These are phyloP conservation scores for Dermatemys mawii DNA, from an alignment of 2,113 vertebrate genomes.

Conservation along the genomic window DNA sequence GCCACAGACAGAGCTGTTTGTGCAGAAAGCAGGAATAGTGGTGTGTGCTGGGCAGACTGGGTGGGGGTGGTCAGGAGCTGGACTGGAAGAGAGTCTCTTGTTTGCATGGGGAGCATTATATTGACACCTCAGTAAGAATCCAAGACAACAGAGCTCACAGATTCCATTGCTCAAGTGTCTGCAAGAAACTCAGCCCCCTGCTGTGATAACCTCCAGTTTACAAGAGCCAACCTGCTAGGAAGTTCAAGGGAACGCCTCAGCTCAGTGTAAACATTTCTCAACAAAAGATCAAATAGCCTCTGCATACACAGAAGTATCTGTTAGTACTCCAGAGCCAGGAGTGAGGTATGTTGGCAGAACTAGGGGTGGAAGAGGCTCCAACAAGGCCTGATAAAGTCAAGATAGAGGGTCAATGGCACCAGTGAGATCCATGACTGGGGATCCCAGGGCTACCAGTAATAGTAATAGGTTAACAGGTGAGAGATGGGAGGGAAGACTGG, in stretches of 20 bases:
- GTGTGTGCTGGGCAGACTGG: not conserved
- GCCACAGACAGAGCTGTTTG: accelerated
- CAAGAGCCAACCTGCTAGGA: not conserved
- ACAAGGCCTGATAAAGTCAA: not conserved
- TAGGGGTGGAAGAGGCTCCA: not conserved
- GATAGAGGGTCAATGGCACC: not conserved
- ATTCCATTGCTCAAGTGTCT: not conserved
- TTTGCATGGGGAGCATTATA: accelerated
- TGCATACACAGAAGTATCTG: not conserved
- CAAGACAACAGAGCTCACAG: accelerated
- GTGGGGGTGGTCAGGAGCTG: not conserved
- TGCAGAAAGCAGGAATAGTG: accelerated
- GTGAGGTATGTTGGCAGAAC: not conserved
- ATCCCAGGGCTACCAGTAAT: not conserved
- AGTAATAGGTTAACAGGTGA: not conserved
- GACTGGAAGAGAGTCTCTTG: not conserved
- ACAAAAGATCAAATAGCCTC: accelerated
- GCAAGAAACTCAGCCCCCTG: not conserved
- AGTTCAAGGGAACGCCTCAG: not conserved
- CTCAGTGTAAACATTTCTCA: not conserved
- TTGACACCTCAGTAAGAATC: not conserved
- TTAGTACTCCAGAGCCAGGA: not conserved
- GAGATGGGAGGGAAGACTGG: not conserved
- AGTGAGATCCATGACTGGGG: not conserved
- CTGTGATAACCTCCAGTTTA: not conserved